Percentiles rank a stretch among this genome's conserved stretches.
Evolutionary conservation across 2,797 vertebrate genomes (phyloP).

Genomic region (Argya squamiceps): DNA sequence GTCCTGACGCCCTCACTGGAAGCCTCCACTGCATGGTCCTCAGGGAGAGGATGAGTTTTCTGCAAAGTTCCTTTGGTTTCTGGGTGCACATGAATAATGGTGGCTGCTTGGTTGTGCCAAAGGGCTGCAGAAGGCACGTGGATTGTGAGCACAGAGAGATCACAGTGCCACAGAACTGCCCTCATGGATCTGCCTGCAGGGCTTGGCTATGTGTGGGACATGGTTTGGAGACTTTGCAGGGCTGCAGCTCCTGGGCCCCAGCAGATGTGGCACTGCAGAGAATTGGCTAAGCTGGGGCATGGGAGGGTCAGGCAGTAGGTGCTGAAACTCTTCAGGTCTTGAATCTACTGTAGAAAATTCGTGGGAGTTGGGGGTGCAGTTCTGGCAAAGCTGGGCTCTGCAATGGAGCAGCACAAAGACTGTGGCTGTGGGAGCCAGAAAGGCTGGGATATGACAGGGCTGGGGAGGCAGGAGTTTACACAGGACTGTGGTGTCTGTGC

Average conservation of each 20-base stretch:
- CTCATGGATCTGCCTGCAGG: background rate
- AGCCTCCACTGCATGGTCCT: background rate
- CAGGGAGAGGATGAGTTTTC: background rate
- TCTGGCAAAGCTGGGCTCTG: background rate
- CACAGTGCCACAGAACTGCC: background rate
- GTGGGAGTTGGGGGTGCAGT: background rate
- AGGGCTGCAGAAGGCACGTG: background rate
- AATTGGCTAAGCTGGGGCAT: background rate
- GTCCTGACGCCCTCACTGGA: background rate
- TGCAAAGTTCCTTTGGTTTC: background rate
- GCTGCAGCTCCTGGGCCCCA: background rate
- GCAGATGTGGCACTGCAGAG: background rate
- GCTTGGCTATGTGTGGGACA: background rate
- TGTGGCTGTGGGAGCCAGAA: background rate
- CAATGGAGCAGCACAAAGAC: background rate
- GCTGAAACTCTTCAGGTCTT: background rate
- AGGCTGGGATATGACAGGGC: background rate
- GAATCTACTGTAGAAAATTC: background rate
- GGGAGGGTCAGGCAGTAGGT: background rate
- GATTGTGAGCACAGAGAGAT: background rate
- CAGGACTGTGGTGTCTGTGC: background rate
- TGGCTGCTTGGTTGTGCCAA: background rate
- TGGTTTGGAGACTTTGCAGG: background rate
- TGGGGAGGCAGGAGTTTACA: background rate
- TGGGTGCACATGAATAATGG: background rate